Percentiles rank a stretch among this genome's conserved stretches.
These are phyloP conservation scores for Drosophila leontia DNA, from an alignment of 1,140 invertebrate species.

Conservation along the genomic window DNA sequence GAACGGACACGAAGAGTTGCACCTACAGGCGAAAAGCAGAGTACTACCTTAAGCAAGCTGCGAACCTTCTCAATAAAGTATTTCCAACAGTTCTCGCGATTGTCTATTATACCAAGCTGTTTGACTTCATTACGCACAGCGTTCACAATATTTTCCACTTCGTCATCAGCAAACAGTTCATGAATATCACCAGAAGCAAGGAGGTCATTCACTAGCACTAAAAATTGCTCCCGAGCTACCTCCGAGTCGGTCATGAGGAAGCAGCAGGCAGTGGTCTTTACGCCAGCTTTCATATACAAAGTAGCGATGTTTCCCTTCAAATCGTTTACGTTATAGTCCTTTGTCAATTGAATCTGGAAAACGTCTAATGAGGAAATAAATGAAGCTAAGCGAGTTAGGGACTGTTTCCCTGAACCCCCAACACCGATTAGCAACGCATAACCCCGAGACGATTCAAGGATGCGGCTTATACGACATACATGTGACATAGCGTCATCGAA, in stretches of 20 bases:
- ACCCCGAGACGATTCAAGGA: constrained; percentile 95
- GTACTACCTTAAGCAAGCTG: constrained; percentile 90
- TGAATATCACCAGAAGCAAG: constrained; percentile 97
- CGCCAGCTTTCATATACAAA: constrained; percentile 94
- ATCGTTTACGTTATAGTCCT: constrained; percentile 94
- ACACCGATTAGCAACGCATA: constrained; percentile 97
- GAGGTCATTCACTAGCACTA: constrained; percentile 97
- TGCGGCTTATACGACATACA: constrained; percentile 96
- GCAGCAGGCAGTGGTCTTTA: constrained; percentile 94
- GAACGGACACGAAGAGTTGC: constrained; percentile 93
- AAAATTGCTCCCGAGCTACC: constrained; percentile 94
- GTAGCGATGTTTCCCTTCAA: constrained; percentile 92
- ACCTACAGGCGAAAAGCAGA: constrained; percentile 97
- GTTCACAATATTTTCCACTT: constrained; percentile 94
- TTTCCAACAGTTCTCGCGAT: constrained; percentile 97
- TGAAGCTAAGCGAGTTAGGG: constrained; percentile 93
- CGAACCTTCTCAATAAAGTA: constrained; percentile 97
- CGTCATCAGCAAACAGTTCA: constrained; percentile 95
- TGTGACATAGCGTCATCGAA: constrained; percentile 98
- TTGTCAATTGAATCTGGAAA: constrained; percentile 95
- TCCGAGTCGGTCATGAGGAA: constrained; percentile 98
- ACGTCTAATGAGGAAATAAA: constrained; percentile 96
- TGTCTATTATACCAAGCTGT: constrained; percentile 91
- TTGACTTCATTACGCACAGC: constrained; percentile 92
- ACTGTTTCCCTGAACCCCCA: constrained; percentile 97